Evolutionary conservation across 2,113 vertebrate genomes (phyloP).

Genomic region (Ondatra zibethicus): DNA sequence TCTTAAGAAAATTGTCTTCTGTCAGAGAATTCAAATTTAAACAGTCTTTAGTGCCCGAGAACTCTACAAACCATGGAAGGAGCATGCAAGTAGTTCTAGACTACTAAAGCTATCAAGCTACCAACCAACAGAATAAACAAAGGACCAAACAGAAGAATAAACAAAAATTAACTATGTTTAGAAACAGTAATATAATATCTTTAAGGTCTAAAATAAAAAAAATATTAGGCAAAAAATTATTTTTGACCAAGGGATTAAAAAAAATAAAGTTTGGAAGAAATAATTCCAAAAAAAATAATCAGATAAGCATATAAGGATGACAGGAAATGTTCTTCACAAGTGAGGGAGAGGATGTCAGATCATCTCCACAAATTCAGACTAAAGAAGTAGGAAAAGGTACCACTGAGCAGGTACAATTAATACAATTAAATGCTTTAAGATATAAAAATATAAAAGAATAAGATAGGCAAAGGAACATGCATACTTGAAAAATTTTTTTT

Average conservation of each 20-base stretch:
- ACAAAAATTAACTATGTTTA: not conserved
- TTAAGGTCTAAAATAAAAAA: constrained; percentile 11
- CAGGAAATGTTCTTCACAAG: not conserved
- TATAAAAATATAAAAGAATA: not conserved
- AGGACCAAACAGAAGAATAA: not conserved
- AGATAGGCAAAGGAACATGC: not conserved
- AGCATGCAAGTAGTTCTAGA: not conserved
- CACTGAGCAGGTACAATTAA: not conserved
- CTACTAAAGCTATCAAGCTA: not conserved
- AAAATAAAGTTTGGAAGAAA: not conserved
- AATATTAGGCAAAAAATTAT: not conserved
- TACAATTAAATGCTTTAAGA: not conserved
- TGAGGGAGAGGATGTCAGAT: not conserved
- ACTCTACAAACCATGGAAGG: not conserved
- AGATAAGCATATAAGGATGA: not conserved
- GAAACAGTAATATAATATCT: not conserved
- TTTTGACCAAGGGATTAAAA: not conserved
- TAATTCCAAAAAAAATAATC: not conserved
- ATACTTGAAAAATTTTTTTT: not conserved
- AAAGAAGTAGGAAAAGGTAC: not conserved
- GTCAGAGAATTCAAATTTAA: not conserved
- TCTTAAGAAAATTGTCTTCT: not conserved
- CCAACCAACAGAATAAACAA: not conserved
- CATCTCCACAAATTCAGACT: not conserved
- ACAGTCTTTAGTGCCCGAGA: not conserved